Conservation (phyloP, 1,140 invertebrate genomes). For the Drosophila sechellia region DNA sequence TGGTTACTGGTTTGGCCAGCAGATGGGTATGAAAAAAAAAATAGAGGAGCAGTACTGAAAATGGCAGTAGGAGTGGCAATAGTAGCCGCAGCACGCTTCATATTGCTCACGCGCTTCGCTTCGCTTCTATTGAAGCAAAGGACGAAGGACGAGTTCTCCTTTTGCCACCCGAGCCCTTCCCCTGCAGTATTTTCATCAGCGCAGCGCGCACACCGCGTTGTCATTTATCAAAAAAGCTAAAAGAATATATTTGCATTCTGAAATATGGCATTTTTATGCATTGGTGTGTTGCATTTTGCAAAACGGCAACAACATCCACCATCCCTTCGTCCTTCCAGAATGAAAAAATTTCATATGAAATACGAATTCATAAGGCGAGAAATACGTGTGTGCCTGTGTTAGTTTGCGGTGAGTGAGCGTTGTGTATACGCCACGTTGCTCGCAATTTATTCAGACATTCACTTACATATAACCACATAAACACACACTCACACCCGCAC, state of each 20-base stretch:
- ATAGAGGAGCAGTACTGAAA: background rate
- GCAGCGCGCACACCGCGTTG: slow-evolving; percentile 67
- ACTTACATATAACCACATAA: slow-evolving; percentile 43
- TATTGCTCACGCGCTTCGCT: slow-evolving; percentile 67
- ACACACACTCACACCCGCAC: slow-evolving; percentile 13
- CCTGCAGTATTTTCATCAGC: slow-evolving; percentile 74
- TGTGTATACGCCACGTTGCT: slow-evolving; percentile 78
- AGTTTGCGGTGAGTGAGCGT: slow-evolving; percentile 52
- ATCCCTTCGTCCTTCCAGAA: slow-evolving; percentile 13
- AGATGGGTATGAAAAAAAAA: slow-evolving; percentile 5
- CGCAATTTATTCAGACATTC: slow-evolving; percentile 77
- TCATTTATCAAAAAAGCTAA: slow-evolving; percentile 83
- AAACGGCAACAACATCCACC: slow-evolving; percentile 62
- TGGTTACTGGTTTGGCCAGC: slow-evolving; percentile 33
- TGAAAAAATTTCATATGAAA: slow-evolving; percentile 76
- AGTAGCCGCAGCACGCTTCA: slow-evolving; percentile 66
- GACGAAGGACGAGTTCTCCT: slow-evolving; percentile 31
- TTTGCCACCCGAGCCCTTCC: background rate
- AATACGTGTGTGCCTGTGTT: slow-evolving; percentile 55
- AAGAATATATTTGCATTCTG: slow-evolving; percentile 82
- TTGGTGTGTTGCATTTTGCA: slow-evolving; percentile 79
- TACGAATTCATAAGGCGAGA: slow-evolving; percentile 82
- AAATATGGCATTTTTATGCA: slow-evolving; percentile 83
- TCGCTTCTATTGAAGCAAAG: slow-evolving; percentile 41
- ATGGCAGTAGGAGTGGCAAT: slow-evolving; percentile 23